Base-by-base conservation (phyloP, 2,797 vertebrate genomes). In the Lates japonicus region DNA sequence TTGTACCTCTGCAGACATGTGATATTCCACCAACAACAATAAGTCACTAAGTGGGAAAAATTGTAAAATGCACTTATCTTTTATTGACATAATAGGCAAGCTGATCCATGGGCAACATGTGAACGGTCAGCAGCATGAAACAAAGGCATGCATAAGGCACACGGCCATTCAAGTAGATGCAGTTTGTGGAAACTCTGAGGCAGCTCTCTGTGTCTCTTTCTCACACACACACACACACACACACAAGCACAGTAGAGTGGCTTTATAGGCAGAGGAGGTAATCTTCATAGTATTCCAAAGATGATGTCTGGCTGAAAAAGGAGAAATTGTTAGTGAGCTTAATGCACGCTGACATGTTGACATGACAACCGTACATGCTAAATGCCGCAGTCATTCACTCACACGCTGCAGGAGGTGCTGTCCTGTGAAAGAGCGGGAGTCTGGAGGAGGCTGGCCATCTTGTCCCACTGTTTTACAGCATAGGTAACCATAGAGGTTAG, bases 401-500 rank as follows among this genome's bases (percentile, higher is more conserved):
- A 97, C 96, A 91, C 85, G 90, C 88, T 94, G 95, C 72, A 96
- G 93, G 84, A 93, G 93, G 33, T 92, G 91, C 68, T 85, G 94
- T 65, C 92, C 94, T 25, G 90, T 87, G 65, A 96, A 89, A 8
- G 87, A 90, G 6, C 93, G 90, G 1, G 93, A 84, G n/a, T 82
- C 80, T 87, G 82, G 94, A 87, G 90, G 90, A 87, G 90, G 90
- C 76, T 83, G 83, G 81, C 78, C 82, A 22, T 95, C 92, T 57
- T 94, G 90, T 8, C 95, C 94, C 35, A 94, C 96, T 44, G 95
- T 88, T 80, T 97, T 97, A 77, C 96, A 97, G 58, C 96, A 95
- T 78, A 97, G 83, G 74, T 96, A 97, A 73, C 97, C 96, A 0
- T 96, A 97, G 19, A 97, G 95, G 82, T 97, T 98, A 0, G 96